A percentile compares a stretch with the other conserved stretches of the same genome.
Evolutionary conservation across 2,113 vertebrate genomes (phyloP).

Genomic region (Pterophyllum scalare): DNA sequence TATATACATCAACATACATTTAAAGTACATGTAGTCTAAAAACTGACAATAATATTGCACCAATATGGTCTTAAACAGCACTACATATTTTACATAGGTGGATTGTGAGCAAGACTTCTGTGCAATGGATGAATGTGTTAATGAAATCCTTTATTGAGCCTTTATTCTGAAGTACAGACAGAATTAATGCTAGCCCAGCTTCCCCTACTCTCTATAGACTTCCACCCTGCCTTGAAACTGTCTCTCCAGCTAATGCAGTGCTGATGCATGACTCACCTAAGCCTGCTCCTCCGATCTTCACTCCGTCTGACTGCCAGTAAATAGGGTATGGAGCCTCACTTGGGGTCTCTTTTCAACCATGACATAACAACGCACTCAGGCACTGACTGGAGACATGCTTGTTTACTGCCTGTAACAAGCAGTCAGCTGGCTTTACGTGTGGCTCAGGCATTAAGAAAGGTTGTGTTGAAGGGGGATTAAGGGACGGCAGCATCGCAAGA

Average conservation of each 20-base stretch:
- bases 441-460: conserved; percentile 24
- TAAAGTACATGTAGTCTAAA: neutral
- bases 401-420: conserved; percentile 57
- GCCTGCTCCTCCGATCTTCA: conserved; percentile 35
- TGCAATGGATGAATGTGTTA: conserved; percentile 11
- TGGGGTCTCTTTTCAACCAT: conserved; percentile 54
- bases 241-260: conserved; percentile 43
- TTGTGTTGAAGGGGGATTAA: conserved; percentile 36
- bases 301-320: conserved; percentile 38
- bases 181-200: conserved; percentile 26
- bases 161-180: conserved; percentile 34
- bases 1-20: neutral
- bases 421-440: conserved; percentile 30
- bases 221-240: conserved; percentile 36
- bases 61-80: neutral
- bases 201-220: conserved; percentile 20
- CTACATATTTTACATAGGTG: neutral
- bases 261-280: conserved; percentile 60
- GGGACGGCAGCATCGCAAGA: neutral
- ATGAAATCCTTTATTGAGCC: conserved; percentile 34
- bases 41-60: neutral
- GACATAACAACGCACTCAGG: conserved; percentile 58
- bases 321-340: conserved; percentile 46
- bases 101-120: neutral
- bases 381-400: conserved; percentile 39